A percentile compares a stretch with the other conserved stretches of the same genome.
These are phyloP conservation scores for Stegostoma tigrinum DNA, from an alignment of 2,113 vertebrate genomes.

Conservation along the genomic window DNA sequence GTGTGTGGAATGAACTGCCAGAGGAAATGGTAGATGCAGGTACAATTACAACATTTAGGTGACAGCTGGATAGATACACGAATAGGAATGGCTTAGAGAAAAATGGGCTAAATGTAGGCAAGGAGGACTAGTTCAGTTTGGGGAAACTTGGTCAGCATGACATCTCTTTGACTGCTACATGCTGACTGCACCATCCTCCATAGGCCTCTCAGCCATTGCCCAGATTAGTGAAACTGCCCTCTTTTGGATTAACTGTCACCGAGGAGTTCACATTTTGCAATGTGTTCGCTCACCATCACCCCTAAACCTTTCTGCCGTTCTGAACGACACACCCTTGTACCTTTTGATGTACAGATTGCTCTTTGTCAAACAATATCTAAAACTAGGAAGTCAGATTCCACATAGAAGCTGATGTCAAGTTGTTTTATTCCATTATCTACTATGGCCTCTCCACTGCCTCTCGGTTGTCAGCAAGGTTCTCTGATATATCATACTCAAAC, in stretches of 20 bases:
- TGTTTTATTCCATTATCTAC: not conserved
- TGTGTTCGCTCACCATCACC: not conserved
- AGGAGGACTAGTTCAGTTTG: too few relatives aligned
- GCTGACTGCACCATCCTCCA: not conserved
- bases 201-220: not conserved
- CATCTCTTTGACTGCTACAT: too few relatives aligned
- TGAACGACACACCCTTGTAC: not conserved
- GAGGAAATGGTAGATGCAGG: too few relatives aligned
- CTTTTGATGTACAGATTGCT: not conserved
- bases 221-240: not conserved
- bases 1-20: too few relatives aligned
- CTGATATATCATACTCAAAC: not conserved
- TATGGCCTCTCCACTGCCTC: not conserved
- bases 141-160: too few relatives aligned
- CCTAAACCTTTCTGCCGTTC: not conserved
- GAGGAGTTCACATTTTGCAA: not conserved
- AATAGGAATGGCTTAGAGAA: too few relatives aligned
- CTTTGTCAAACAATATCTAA: not conserved
- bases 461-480: not conserved
- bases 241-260: not conserved
- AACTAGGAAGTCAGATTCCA: not conserved
- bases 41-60: too few relatives aligned
- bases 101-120: too few relatives aligned
- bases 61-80: too few relatives aligned
- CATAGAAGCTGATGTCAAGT: not conserved